Base-by-base conservation (phyloP, 2,113 vertebrate genomes). In the Climacteris rufus region DNA sequence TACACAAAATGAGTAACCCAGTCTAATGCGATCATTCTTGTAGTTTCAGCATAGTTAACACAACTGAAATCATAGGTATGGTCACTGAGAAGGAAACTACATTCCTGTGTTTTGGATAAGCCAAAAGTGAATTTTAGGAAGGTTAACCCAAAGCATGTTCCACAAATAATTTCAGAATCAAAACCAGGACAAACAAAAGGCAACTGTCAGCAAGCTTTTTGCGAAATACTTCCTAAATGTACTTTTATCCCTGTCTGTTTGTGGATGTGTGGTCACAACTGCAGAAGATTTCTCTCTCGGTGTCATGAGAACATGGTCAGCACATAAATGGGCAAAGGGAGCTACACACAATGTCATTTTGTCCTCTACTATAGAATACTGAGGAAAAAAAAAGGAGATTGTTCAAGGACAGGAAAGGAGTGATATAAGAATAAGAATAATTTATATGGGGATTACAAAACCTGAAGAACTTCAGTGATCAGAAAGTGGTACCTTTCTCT, bases 381-480 rank as follows among this genome's bases (percentile, higher is more conserved):
- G 24, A 33, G 17, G 33, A 23, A 53, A 81, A 66, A 42, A 74
- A 70, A 68, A 24, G 4, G 11, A 44, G 8, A 75, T 21, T 68
- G 8, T 85, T 94, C 78, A 94, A 91, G 70, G 53, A 61, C 44
- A 7, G 28, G 13, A 78, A 54, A 94, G 21, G 30, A 87, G 14
- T 39, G 33, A 81, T 82, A 25, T 21, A 85, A 75, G 52, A 40
- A 79, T 60, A 28, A 72, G 61, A 91, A 78, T 81, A 91, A 93
- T 95, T 90, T 83, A 68, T 91, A 76, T 60, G 78, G 56, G 87
- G 81, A 91, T 91, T 95, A 85, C 87, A 89, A 93, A 94, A 90
- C 65, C 77, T 82, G 84, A 95, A 95, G 90, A 95, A 96, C 90
- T 88, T 96, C 88, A 88, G 53, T 87, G 87, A 93, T 91, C 90